phyloP scores from a whole-genome alignment of 2,113 vertebrate genomes.

The Pelodiscus sinensis region DNA sequence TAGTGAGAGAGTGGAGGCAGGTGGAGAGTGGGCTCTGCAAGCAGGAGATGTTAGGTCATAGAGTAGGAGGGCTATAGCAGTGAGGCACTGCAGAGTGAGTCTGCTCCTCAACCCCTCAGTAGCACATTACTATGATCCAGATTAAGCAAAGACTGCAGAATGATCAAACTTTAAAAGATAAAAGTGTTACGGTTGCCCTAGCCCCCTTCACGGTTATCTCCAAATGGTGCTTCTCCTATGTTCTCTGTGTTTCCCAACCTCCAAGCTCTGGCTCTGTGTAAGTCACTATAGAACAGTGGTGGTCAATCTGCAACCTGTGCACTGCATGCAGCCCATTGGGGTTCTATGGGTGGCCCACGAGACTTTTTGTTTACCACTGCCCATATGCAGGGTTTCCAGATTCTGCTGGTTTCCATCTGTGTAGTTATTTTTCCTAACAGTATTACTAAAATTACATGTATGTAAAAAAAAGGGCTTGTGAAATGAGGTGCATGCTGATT shows the following conservation, averaged over 20 bases:
- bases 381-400: no score
- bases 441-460: no score
- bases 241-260: background rate
- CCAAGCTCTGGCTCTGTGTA: no score
- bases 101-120: background rate
- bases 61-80: background rate
- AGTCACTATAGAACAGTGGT: no score
- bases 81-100: background rate
- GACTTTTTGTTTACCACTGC: no score
- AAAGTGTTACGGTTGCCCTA: background rate
- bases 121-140: background rate
- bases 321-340: no score
- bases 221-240: background rate
- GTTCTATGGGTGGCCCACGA: no score
- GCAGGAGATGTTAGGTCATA: background rate
- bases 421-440: no score
- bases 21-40: background rate
- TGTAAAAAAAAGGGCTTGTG: no score
- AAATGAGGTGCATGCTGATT: no score
- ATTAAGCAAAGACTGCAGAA: background rate
- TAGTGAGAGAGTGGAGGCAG: background rate
- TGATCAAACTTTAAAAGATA: background rate
- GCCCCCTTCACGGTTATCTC: background rate
- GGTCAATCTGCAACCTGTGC: no score
- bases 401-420: no score